Base-by-base conservation (phyloP, 2,113 vertebrate species). In the Anthoscopus minutus region DNA sequence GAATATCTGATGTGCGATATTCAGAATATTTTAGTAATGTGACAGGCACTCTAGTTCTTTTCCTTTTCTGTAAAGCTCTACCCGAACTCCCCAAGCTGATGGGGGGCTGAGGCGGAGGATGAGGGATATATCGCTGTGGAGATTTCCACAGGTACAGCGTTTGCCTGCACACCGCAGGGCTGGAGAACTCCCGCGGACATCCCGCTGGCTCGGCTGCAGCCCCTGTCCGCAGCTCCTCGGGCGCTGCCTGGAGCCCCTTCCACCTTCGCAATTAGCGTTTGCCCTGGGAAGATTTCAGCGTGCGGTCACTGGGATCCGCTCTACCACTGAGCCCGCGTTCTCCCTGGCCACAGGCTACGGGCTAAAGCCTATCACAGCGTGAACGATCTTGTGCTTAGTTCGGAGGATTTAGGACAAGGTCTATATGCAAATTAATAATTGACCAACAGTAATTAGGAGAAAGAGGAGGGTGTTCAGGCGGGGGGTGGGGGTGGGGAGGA, bases 341-440 rank as follows among this genome's bases (percentile, higher is more conserved):
- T 78, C 30, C 37, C 58, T 31, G 71, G 86, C 93, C 93, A 81
- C 74, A 56, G 96, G 96, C 93, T 57, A 56, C 81, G 10, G 31
- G 30, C 88, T 93, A 70, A 96, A 97, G 93, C 96, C 86, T 35
- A 92, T 64, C 93, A 30, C 78, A 95, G 95, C 95, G 91, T 95
- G 95, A 97, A 96, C 44, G 61, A 14, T 54, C 88, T 42, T 8
- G 78, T 21, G 47, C 58, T 83, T 37, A 58, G 81, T 87, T 73
- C 57, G 24, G 61, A 60, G 93, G 86, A 60, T 94, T 95, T 81
- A 89, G 92, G 84, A 64, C 81, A 70, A 89, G 61, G 57, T 85
- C 92, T 96, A 83, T 88, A 93, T 89, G 92, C 92, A 93, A 96
- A 96, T 96, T 97, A 94, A 95, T 93, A 95, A 94, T 91, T 94